Base-by-base conservation (phyloP, 2,888 invertebrate genomes). In the Nezara viridula region DNA sequence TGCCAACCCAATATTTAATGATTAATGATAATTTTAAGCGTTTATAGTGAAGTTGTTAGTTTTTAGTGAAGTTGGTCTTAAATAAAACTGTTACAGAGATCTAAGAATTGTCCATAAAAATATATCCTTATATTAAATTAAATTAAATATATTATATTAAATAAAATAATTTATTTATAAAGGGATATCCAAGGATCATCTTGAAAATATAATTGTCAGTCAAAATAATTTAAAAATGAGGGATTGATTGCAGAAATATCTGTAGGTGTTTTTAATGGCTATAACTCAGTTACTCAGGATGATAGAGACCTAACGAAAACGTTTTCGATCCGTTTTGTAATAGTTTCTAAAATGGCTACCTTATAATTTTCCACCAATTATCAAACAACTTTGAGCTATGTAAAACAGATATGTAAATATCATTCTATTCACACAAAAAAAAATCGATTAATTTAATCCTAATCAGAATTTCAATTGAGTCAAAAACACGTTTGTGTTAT, bases 341-440 rank as follows among this genome's bases (percentile, higher is more conserved):
- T 27, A 24, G 66, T 19, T 60, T 73, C 32, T 21, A 27, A 32
- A 32, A 73, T 19, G 4, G 19, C 32, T 37, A 19, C 32, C 2
- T 3, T 73, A 73, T 37, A 73, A 73, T 73, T 73, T 73, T 37
- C 19, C 32, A 37, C 66, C 66, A 19, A 73, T 37, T 73, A 73
- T 37, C 14, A 21, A 73, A 73, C 27, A 73, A 37, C 66, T 37
- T 19, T 37, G 4, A 37, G 66, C 66, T 73, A 73, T 73, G 37
- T 73, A 37, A 73, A 73, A 73, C 66, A 73, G 66, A 73, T 73
- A 73, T 73, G 66, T 73, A 37, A 73, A 73, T 10, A 73, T 73
- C 21, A 73, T 19, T 37, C 66, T 32, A 73, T 37, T 37, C 37
- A 0, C 27, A 5, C 66, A 10, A 32, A 73, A 73, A 37, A 19